Evolutionary conservation across 2,888 invertebrate genomes (phyloP), one percentile per base, ranked within the genome.

Genomic region (Yponomeuta malinellus): DNA sequence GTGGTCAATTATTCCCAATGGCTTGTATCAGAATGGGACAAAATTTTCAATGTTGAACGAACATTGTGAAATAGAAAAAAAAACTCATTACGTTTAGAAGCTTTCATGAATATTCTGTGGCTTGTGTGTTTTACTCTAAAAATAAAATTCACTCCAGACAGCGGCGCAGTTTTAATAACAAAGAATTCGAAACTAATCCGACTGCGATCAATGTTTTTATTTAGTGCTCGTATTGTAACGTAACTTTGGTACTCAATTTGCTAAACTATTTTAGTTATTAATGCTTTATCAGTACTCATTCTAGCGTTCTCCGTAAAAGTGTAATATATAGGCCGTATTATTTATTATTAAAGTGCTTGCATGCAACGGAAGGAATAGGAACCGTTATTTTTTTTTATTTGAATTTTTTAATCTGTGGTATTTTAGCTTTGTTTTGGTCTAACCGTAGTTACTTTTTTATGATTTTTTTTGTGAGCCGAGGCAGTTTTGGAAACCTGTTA

Each of bases 141-240:
- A 59, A 12, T 59, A 59, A 12, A 59, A 59, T 59, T 59, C 15
- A 59, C 52, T 15, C 29, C 64, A 64, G 64, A 64, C 64, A 6
- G 64, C 5, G 12, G 37, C n/a, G n/a, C 4, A 9, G 67, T 37
- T 67, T 67, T n/a, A 67, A 67, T 15, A 37, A 12, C 15, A 67
- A 43, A 67, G 15, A 67, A 37, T 67, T 67, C 15, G 37, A 31
- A 33, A 33, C 67, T 37, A 67, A 37, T 67, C 67, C 67, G 4
- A 37, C 67, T 12, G 6, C 43, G 43, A 67, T 67, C 43, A 67
- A 67, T 73, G 68, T 73, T 77, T 74, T 77, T 77, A 82, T 83
- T 83, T 82, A 83, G 72, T 70, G 65, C 72, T 73, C 43, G 59
- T 73, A 81, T 81, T 81, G 78, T 76, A 78, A 79, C 79, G 76